Base-by-base conservation (phyloP, 2,113 vertebrate genomes). In the Dipodomys merriami region DNA sequence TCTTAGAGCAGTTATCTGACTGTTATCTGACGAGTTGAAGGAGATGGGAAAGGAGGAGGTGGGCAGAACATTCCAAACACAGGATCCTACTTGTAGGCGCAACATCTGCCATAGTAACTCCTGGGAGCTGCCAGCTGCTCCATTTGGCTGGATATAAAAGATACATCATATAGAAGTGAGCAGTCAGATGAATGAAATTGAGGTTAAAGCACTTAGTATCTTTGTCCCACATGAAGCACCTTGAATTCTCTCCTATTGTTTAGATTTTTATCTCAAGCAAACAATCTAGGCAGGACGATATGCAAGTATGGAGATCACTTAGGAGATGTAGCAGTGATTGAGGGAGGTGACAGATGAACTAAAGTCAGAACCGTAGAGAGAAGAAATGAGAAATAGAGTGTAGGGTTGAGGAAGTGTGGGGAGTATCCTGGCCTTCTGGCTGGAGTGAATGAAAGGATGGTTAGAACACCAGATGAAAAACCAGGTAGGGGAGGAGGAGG, bases 261-360 rank as follows among this genome's bases (percentile, higher is more conserved):
- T 94, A 64, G 72, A 78, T 91, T 89, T 60, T 77, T 30, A 64
- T 84, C 49, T 84, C 69, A 91, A 53, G 81, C 69, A 77, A 86
- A 39, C 4, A 25, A 39, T 53, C 1, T 30, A 87, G 25, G 81
- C 23, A 53, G 68, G 6, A 91, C 68, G 64, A 81, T 69, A 69
- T 35, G 13, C 46, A 44, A 19, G 27, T 73, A 19, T 94, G 33
- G 39, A n/a, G 60, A 76, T 87, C 46, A 49, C 7, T 86, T 79
- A 67, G 30, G 88, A 62, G 74, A 79, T 44, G 18, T 35, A 35
- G 19, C 74, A 68, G 44, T 73, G 33, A 35, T 53, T 79, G 29
- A 39, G 39, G 6, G 60, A 90, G 77, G 68, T 65, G 73, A n/a
- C 57, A 86, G 69, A 74, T 81, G 68, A 94, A 79, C 39, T 86